Evolutionary conservation across 2,888 invertebrate genomes (phyloP).

Genomic region (Xanthia togata): DNA sequence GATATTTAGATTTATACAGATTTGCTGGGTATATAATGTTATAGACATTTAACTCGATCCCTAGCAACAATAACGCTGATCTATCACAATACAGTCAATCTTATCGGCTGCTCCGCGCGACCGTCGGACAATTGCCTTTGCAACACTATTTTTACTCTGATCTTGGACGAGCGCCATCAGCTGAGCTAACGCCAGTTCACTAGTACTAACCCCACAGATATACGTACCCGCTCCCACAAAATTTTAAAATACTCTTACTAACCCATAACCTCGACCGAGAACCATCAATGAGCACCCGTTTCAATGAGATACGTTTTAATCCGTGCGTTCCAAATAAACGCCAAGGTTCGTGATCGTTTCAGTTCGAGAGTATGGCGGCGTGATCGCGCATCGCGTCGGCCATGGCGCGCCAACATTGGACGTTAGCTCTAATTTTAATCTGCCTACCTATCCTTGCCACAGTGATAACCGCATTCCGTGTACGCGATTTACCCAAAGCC

Average conservation of each 20-base stretch:
- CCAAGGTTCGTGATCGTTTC: slow-evolving; percentile 78
- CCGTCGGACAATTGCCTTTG: slow-evolving; percentile 86
- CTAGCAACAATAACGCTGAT: slow-evolving; percentile 59
- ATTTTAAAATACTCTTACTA: slow-evolving; percentile 75
- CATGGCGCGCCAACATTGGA: slow-evolving; percentile 88
- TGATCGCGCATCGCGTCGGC: slow-evolving; percentile 84
- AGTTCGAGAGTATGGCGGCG: slow-evolving; percentile 88
- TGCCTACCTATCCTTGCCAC: slow-evolving; percentile 86
- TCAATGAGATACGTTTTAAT: slow-evolving; percentile 75
- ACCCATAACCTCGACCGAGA: slow-evolving; percentile 77
- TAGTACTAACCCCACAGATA: slow-evolving; percentile 90
- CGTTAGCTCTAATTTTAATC: slow-evolving; percentile 88
- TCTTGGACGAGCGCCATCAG: slow-evolving; percentile 87
- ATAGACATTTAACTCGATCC: slow-evolving; percentile 59
- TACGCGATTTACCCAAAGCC: slow-evolving; percentile 86
- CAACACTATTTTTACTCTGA: slow-evolving; percentile 87
- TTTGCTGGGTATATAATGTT: not conserved
- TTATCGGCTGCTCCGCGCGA: slow-evolving; percentile 80
- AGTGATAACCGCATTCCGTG: slow-evolving; percentile 90
- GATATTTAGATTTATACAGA: not conserved
- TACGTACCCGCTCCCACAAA: slow-evolving; percentile 82
- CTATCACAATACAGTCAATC: slow-evolving; percentile 79
- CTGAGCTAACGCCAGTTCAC: slow-evolving; percentile 91
- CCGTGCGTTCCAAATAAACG: slow-evolving; percentile 79
- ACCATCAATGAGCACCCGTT: slow-evolving; percentile 82